phyloP scores from a whole-genome alignment of 2,113 vertebrate genomes.

The Paraplagusia blochii region DNA sequence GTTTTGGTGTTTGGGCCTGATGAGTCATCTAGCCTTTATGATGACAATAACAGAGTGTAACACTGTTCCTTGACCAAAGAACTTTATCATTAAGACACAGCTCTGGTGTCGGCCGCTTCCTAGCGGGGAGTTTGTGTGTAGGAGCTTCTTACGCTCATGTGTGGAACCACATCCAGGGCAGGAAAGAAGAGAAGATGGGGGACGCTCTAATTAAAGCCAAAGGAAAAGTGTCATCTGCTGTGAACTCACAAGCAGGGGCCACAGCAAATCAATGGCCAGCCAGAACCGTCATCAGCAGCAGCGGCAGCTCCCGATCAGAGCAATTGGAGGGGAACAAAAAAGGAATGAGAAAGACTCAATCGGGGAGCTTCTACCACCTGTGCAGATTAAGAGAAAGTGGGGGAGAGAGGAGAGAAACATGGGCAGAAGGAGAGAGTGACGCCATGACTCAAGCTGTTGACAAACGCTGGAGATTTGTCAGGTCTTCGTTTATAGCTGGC shows the following conservation, averaged over 20 bases:
- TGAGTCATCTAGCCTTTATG: no score
- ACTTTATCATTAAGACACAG: conserved; percentile 20
- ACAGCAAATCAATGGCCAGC: conserved; percentile 74
- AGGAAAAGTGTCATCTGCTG: conserved; percentile 72
- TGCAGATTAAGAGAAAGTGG: conserved; percentile 52
- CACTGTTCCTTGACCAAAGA: conserved; percentile 6
- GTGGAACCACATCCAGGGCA: conserved; percentile 63
- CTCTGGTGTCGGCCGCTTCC: conserved; percentile 38
- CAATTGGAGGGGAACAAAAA: conserved; percentile 73
- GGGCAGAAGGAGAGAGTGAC: conserved; percentile 47
- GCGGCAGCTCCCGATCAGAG: conserved; percentile 68
- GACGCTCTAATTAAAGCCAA: conserved; percentile 73
- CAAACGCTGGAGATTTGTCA: conserved; percentile 38
- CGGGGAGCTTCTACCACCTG: conserved; percentile 70
- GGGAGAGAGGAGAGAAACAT: conserved; percentile 35
- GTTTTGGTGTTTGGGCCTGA: no score
- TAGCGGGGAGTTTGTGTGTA: conserved; percentile 51
- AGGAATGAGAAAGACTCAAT: conserved; percentile 65
- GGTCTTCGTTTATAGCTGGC: conserved; percentile 41
- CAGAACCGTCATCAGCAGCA: conserved; percentile 74
- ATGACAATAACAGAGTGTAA: conserved; percentile 11
- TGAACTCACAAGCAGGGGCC: conserved; percentile 70
- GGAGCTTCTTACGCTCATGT: conserved; percentile 58
- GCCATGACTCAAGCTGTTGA: conserved; percentile 30
- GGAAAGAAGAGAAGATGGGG: conserved; percentile 59